Base-by-base conservation (phyloP, 92 coral and sea anemone species). In the Siderastrea radians region DNA sequence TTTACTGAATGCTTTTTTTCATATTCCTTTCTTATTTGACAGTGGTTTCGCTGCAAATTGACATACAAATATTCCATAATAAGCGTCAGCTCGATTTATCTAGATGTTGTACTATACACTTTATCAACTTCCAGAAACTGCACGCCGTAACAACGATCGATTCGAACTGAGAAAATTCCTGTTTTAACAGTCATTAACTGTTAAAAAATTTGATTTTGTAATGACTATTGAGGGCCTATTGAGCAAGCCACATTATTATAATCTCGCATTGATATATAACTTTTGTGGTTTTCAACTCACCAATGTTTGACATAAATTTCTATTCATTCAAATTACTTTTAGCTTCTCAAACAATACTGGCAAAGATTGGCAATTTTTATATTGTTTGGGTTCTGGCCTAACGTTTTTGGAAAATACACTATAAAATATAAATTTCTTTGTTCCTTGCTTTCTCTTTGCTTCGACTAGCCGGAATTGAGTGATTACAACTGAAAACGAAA, bases 371-470 rank as follows among this genome's bases (percentile, higher is more conserved):
- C 48, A 82, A 71, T 55, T 81, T 43, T 54, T 50, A 68, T 52
- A 68, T 82, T 82, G 78, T 7, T 14, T 7, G 15, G n/a, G 58
- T 71, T 9, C 3, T 45, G 2, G 43, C 44, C 7, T 60, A 68
- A 54, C 67, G n/a, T 82, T 67, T 53, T 75, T 1, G 12, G 2
- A 16, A 69, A 69, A n/a, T 74, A 19, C 78, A 3, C 63, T 53
- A 3, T 71, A 43, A 48, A 71, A 82, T 16, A 46, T 12, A 71
- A 47, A 57, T 69, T 4, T 69, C 38, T 74, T 19, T 61, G 11
- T 9, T 38, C 66, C 38, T 50, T 14, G 26, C 49, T 74, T 84
- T 49, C 78, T 52, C 86, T 70, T 82, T 67, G 68, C 61, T 68
- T 77, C 57, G 69, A n/a, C 61, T 73, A 10, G 9, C 43, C 12